Base-by-base conservation (phyloP, 2,797 vertebrate genomes). In the Pampus argenteus region DNA sequence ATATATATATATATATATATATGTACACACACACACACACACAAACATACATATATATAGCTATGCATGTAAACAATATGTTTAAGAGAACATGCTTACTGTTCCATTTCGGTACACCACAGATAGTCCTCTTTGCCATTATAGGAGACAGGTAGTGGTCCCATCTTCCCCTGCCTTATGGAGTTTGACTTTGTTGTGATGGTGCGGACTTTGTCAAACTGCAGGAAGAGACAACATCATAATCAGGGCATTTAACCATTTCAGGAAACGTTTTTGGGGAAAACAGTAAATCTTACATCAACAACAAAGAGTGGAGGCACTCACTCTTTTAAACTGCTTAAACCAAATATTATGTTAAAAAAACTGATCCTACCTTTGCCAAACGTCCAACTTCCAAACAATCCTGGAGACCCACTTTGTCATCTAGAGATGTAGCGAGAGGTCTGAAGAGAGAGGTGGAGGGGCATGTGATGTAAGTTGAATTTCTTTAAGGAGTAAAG, bases 321-420 rank as follows among this genome's bases (percentile, higher is more conserved):
- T 44, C 40, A 18, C 15, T 42, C 40, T 18, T 42, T 42, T 18
- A 44, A 18, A 20, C n/a, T 22, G 20, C 28, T n/a, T n/a, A 49
- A 18, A 62, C 13, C 17, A n/a, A 63, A 55, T 6, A 28, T 29
- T 34, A 48, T 22, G 8, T 23, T 5, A 10, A 34, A 34, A 36
- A 36, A 11, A 36, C 34, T n/a, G 3, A 4, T 61, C 89, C 83
- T 89, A 97, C 96, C 95, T 93, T 95, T 47, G 96, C 96, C 40
- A 26, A 83, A 61, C 96, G 95, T 71, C 94, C 96, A 2, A 87
- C 58, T 77, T 97, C 96, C 90, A 97, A 86, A 83, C 96, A 97
- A 67, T 96, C 95, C 92, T 97, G 96, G 4, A 97, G 95, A 55
- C 89, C 83, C 62, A 94, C 89, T 66, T 94, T 95, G 86, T 96